Evolutionary conservation across 2,888 invertebrate species (phyloP).

Genomic region (Drosophila meridionalis): DNA sequence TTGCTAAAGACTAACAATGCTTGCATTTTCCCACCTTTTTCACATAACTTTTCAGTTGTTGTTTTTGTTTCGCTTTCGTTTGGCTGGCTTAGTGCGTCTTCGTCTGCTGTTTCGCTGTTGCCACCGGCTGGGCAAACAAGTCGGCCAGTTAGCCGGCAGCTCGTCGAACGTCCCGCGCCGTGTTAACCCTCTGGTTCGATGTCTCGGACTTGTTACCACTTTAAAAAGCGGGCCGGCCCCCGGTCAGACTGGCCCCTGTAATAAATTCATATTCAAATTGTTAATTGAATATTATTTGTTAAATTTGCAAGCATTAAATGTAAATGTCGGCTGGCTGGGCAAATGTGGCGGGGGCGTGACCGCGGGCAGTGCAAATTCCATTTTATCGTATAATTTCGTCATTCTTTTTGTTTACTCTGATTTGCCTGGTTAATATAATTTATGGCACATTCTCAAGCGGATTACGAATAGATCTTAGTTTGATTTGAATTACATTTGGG

Average conservation of each 20-base stretch:
- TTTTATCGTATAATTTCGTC: slow-evolving; percentile 38
- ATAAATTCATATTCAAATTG: slow-evolving; percentile 83
- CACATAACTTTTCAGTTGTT: slow-evolving; percentile 74
- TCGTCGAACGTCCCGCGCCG: slow-evolving; percentile 43
- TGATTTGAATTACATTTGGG: not conserved
- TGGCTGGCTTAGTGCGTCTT: slow-evolving; percentile 31
- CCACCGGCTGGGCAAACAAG: slow-evolving; percentile 79
- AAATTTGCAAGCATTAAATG: slow-evolving; percentile 80
- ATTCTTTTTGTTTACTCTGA: slow-evolving; percentile 29
- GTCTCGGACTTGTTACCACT: slow-evolving; percentile 80
- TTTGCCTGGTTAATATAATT: slow-evolving; percentile 48
- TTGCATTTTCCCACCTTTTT: slow-evolving; percentile 81
- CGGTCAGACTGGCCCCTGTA: slow-evolving; percentile 66
- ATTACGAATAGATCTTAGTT: not conserved
- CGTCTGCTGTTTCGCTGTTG: slow-evolving; percentile 36
- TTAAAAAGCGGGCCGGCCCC: slow-evolving; percentile 71
- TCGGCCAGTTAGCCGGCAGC: slow-evolving; percentile 74
- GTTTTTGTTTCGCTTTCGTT: slow-evolving; percentile 41
- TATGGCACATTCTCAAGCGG: slow-evolving; percentile 51
- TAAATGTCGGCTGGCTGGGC: slow-evolving; percentile 70
- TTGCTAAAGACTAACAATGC: slow-evolving; percentile 79
- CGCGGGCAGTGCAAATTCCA: slow-evolving; percentile 28
- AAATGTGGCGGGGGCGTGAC: slow-evolving; percentile 65
- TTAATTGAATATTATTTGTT: slow-evolving; percentile 84
- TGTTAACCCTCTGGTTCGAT: slow-evolving; percentile 42